A percentile compares a stretch with the other conserved stretches of the same genome.
phyloP scores from a whole-genome alignment of 2,888 invertebrate genomes.

The Apodemia mormo region DNA sequence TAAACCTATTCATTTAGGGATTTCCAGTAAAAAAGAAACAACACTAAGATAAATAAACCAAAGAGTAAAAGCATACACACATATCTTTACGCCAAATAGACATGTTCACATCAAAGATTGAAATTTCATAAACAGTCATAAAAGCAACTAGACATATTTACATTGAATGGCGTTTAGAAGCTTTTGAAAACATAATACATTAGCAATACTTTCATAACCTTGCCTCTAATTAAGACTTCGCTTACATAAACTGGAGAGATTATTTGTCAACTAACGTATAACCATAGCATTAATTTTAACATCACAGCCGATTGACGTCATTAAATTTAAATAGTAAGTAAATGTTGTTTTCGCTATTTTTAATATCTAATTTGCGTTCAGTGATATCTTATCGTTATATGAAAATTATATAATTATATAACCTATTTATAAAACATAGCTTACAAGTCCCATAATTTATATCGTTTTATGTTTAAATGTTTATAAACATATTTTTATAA shows the following conservation, averaged over 20 bases:
- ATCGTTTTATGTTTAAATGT: not conserved
- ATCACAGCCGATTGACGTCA: not conserved
- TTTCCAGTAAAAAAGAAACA: not conserved
- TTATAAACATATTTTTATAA: not conserved
- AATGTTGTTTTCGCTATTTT: slow-evolving; percentile 2
- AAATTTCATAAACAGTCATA: not conserved
- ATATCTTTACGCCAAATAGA: not conserved
- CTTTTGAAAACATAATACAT: not conserved
- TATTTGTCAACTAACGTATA: not conserved
- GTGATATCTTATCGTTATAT: not conserved
- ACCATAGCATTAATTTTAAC: not conserved
- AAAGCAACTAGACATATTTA: not conserved
- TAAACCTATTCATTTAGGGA: too few species aligned
- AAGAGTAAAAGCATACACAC: not conserved
- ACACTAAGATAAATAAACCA: not conserved
- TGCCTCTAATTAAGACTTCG: not conserved
- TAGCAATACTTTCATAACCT: not conserved
- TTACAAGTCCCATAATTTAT: not conserved
- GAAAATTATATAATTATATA: not conserved
- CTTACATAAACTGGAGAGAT: not conserved
- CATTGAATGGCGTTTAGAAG: not conserved
- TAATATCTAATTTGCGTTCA: not conserved
- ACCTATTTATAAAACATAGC: not conserved
- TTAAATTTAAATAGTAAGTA: not conserved
- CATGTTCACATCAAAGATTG: not conserved